phyloP scores from a whole-genome alignment of 2,113 vertebrate species.

The Myocastor coypus region DNA sequence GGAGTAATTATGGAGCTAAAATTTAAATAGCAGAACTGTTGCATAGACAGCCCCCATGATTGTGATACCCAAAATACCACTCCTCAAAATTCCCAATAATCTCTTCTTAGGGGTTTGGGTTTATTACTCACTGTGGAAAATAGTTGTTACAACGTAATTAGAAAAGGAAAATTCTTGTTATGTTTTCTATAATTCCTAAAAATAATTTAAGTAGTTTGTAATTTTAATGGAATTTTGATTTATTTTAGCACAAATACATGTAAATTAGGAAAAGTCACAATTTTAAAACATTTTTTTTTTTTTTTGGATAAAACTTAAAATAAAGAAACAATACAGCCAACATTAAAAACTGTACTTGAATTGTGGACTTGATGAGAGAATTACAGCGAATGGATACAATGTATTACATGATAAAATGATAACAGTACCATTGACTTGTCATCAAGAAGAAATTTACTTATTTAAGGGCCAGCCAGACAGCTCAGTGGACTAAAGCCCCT shows the following conservation, averaged over 20 bases:
- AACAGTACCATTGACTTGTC: background rate
- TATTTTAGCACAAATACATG: conserved; percentile 25
- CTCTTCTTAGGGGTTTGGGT: background rate
- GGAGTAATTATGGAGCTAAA: background rate
- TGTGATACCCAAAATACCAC: background rate
- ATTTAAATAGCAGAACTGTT: background rate
- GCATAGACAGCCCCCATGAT: background rate
- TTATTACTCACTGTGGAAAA: conserved; percentile 4
- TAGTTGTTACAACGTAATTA: background rate
- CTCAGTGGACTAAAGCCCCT: no score
- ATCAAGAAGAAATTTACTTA: background rate
- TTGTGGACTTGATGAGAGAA: background rate
- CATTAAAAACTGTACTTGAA: conserved; percentile 1
- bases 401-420: background rate
- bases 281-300: background rate
- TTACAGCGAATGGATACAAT: background rate
- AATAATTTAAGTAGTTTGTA: conserved; percentile 17
- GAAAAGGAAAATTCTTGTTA: conserved; percentile 7
- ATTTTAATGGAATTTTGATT: conserved; percentile 11
- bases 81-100: conserved; percentile 20
- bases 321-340: background rate
- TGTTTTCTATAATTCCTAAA: conserved; percentile 19
- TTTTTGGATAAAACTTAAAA: conserved; percentile 13
- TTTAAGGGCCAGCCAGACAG: no score
- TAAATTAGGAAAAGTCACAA: background rate